phyloP scores from a whole-genome alignment of 2,113 vertebrate genomes.

The Felis chaus region DNA sequence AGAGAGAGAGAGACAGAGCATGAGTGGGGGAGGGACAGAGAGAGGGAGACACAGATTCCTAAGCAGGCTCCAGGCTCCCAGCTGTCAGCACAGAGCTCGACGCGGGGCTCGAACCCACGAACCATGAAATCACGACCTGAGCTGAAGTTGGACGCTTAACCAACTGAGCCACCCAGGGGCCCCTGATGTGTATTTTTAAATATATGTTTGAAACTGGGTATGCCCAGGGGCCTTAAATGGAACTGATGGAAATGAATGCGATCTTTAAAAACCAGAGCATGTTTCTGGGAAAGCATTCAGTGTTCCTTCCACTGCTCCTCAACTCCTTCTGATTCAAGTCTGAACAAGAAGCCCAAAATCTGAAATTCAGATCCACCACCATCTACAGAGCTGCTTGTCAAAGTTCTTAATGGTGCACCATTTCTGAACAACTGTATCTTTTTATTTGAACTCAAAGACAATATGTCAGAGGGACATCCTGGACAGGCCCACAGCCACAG shows the following conservation, averaged over 20 bases:
- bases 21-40: no score
- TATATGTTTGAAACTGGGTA: neutral
- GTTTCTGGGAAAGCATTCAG: neutral
- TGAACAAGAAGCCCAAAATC: neutral
- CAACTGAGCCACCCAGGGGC: no score
- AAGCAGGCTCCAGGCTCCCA: no score
- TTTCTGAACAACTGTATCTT: neutral
- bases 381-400: no score
- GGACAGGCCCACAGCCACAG: neutral
- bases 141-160: no score
- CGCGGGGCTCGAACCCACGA: no score
- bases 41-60: no score
- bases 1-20: no score
- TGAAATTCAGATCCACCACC: neutral
- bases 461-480: rapidly evolving
- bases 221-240: neutral
- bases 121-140: no score
- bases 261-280: neutral
- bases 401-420: neutral
- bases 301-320: neutral
- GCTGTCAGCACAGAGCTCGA: no score
- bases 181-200: neutral
- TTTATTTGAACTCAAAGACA: neutral
- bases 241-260: neutral
- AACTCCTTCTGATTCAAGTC: neutral